Conservation (phyloP, 2,113 vertebrate species). For the Oophaga pumilio region DNA sequence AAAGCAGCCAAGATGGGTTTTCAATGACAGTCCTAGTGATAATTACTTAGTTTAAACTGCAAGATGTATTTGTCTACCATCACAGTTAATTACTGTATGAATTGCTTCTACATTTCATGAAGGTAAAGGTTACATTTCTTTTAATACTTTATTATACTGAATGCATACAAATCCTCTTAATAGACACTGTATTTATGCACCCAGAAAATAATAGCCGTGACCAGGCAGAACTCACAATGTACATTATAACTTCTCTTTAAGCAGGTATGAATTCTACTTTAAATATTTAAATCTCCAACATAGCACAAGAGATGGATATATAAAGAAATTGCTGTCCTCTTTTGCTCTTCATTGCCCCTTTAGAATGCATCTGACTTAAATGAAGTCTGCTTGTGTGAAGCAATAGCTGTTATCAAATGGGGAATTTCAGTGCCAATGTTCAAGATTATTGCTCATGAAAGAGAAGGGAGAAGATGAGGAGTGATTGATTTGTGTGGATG, state of each 20-base stretch:
- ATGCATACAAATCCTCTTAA: neutral
- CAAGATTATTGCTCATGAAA: neutral
- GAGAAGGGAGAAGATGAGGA: neutral
- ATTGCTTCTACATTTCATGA: conserved; percentile 28
- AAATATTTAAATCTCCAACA: neutral
- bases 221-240: too few species aligned
- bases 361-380: neutral
- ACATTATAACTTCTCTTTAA: neutral
- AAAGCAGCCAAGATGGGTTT: conserved; percentile 48
- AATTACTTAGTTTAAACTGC: conserved; percentile 52
- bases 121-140: conserved; percentile 26
- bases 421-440: neutral
- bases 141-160: neutral
- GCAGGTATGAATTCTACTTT: neutral
- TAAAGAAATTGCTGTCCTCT: neutral
- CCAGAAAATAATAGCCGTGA: neutral
- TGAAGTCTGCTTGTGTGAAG: neutral
- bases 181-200: neutral
- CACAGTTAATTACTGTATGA: conserved; percentile 30
- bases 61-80: conserved; percentile 40
- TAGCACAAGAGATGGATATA: neutral
- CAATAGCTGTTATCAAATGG: neutral
- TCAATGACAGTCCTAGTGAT: conserved; percentile 54
- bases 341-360: too few species aligned
- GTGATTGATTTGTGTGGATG: neutral